Base-by-base conservation (phyloP, 2,797 vertebrate species). In the Hippocampus kuda region DNA sequence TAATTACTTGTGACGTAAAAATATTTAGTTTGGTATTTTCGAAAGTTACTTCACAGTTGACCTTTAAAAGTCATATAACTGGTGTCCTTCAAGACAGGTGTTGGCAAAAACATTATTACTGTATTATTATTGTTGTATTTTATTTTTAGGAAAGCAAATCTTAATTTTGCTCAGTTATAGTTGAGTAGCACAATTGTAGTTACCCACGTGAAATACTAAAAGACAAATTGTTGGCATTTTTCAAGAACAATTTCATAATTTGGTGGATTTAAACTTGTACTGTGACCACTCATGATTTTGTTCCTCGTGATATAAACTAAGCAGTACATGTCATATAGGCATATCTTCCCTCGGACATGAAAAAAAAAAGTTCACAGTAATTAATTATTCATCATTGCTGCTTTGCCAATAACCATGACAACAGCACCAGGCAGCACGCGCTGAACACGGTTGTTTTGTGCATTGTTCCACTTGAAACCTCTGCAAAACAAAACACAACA, bases 381-480 rank as follows among this genome's bases (percentile, higher is more conserved):
- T 38, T 38, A 38, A 38, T 38, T 7, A 38, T 38, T 38, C 34
- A 48, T 26, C 73, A 81, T 34, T 74, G 62, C 10, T 73, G 77
- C 26, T 63, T 42, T 44, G 75, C 68, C 7, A 84, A 51, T 26
- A 80, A 65, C 79, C 81, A 76, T 53, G 83, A 77, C 54, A 80
- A 9, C 5, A 72, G 61, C n/a, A 70, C 70, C 20, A 86, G 66
- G 65, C 68, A 27, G 12, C 56, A 72, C 4, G 84, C 77, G 20
- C 75, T 76, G 70, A 77, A 30, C 70, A 85, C 26, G 27, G 75
- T 82, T 24, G 65, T 76, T 53, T 75, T 78, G 51, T 76, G 70
- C 60, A 68, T 68, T n/a, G 69, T 62, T 70, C 72, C 67, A 22
- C 41, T 44, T 18, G 67, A 68, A 68, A 60, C 38, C 27, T 57